Evolutionary conservation across 1,140 invertebrate species (phyloP), one percentile per base, ranked within the genome.

Genomic region (Pseudomyrmex cubaensis): DNA sequence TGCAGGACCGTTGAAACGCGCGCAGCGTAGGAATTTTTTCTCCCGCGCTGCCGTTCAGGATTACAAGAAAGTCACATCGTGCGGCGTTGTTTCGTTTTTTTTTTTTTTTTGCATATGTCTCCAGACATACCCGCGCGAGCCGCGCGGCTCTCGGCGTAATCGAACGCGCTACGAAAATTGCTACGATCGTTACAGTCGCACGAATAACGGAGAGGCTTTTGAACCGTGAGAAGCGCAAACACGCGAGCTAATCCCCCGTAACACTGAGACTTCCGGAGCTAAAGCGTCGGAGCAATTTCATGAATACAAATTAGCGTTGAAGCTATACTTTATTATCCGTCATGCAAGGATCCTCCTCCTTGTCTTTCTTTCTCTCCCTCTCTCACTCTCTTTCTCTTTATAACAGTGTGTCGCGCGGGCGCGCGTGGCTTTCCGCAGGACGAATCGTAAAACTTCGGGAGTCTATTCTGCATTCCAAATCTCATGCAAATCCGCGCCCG

Each of bases 231-330:
- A 54, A 10, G 48, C 12, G 48, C 15, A 56, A n/a, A 56, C 46
- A 20, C 12, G 35, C 35, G 52, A 56, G 17, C 12, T 66, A 66
- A 76, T 54, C 12, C n/a, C 13, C 7, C n/a, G 35, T 35, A 35
- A 35, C 22, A 52, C 20, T 64, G 25, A 66, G 48, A 66, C 15
- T 35, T 78, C 35, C 61, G 61, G 5, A 15, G 35, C 15, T 57
- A 69, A 67, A 48, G 20, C 48, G 48, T 7, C 12, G 46, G 12
- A 1, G n/a, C 50, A 35, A 56, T 69, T 78, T 69, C 25, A 67
- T 54, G 25, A 77, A 77, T 77, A 78, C 50, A 69, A 69, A 78
- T 78, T 59, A 78, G 35, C 44, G 15, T 57, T 67, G 66, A 76
- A 8, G 13, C 25, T 56, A 46, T 22, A 44, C 3, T 77, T 54